Evolutionary conservation across 2,797 vertebrate species (phyloP).

Genomic region (Apogon talboti): DNA sequence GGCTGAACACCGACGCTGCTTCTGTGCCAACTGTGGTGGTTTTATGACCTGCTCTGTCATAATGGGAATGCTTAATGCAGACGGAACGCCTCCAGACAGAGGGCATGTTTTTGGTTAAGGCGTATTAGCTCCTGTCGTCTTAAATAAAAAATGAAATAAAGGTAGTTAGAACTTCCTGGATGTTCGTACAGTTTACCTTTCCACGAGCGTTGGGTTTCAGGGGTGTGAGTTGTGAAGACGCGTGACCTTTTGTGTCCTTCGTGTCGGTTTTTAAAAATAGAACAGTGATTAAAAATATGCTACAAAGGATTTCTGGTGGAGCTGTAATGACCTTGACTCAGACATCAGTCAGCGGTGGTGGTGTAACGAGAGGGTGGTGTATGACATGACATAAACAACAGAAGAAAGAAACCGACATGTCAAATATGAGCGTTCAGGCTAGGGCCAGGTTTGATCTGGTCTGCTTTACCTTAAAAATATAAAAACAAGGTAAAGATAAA

Average conservation of each 20-base stretch:
- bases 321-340: slow-evolving; percentile 23
- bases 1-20: neutral
- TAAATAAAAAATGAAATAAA: neutral
- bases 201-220: neutral
- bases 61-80: slow-evolving; percentile 14
- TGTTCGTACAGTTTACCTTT: slow-evolving; percentile 1
- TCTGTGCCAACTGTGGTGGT: slow-evolving; percentile 11
- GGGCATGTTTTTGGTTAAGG: slow-evolving; percentile 32
- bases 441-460: neutral
- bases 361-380: neutral
- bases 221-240: slow-evolving; percentile 5
- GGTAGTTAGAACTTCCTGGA: neutral
- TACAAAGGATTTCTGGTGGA: neutral
- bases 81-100: slow-evolving; percentile 15
- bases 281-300: slow-evolving; percentile 16
- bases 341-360: slow-evolving; percentile 12
- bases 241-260: slow-evolving; percentile 51
- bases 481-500: no score
- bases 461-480: neutral
- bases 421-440: slow-evolving; percentile 34
- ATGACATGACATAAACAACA: slow-evolving; percentile 28
- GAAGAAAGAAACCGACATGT: slow-evolving; percentile 28
- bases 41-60: slow-evolving; percentile 32
- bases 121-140: slow-evolving; percentile 1
- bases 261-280: slow-evolving; percentile 57